Percentiles rank a stretch among this genome's conserved stretches.
Conservation (phyloP, 2,113 vertebrate genomes). For the Hemiscyllium ocellatum region DNA sequence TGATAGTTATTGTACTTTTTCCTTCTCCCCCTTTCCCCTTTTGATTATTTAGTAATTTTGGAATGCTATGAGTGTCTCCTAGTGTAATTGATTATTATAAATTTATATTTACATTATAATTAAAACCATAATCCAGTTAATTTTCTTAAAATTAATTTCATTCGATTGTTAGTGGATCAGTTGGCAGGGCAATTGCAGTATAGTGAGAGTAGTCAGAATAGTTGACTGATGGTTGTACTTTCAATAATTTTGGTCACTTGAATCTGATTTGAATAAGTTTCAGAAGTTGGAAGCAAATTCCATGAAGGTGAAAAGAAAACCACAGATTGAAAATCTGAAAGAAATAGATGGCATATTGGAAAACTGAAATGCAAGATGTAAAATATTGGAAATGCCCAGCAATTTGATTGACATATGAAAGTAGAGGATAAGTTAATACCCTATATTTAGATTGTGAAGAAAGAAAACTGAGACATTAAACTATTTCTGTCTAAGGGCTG, state of each 20-base stretch:
- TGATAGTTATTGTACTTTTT: too few species aligned
- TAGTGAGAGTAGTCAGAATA: not conserved
- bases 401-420: not conserved
- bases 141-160: not conserved
- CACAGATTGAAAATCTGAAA: conserved; percentile 7
- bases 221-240: not conserved
- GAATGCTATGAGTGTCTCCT: too few species aligned
- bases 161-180: not conserved
- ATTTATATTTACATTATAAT: not conserved
- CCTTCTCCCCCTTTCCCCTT: too few species aligned
- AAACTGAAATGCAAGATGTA: not conserved
- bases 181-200: not conserved
- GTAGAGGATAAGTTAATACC: not conserved
- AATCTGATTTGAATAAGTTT: not conserved
- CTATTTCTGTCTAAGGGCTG: not conserved
- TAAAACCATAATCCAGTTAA: not conserved
- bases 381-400: not conserved
- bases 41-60: too few species aligned
- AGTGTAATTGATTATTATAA: too few species aligned
- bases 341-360: not conserved
- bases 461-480: not conserved
- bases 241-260: not conserved
- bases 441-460: not conserved
- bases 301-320: not conserved
- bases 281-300: not conserved